These are phyloP conservation scores for Chironomus tentans DNA, from an alignment of 2,888 invertebrate species.

Conservation along the genomic window DNA sequence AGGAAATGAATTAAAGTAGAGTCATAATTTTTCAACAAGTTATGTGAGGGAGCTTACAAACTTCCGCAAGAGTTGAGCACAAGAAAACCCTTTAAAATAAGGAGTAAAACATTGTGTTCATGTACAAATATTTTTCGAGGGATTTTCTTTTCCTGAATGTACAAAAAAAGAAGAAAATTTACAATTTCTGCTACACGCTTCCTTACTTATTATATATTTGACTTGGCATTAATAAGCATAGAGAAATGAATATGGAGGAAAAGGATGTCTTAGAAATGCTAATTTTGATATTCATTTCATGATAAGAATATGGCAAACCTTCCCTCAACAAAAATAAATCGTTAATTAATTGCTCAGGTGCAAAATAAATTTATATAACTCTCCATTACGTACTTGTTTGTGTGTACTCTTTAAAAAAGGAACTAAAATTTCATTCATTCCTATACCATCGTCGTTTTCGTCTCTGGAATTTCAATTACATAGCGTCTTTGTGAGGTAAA, in stretches of 20 bases:
- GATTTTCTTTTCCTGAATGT: too few relatives aligned
- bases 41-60: background rate
- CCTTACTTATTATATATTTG: too few relatives aligned
- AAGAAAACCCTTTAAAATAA: background rate
- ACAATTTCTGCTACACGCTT: too few relatives aligned
- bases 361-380: background rate
- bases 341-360: constrained; percentile 16
- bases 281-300: background rate
- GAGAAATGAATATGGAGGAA: background rate
- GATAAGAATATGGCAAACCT: background rate
- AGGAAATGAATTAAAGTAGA: background rate
- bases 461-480: constrained; percentile 9
- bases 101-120: background rate
- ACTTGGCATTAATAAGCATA: too few relatives aligned
- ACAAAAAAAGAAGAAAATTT: too few relatives aligned
- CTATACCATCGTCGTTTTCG: background rate
- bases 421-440: too few relatives aligned
- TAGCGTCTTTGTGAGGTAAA: background rate
- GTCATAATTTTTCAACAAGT: background rate
- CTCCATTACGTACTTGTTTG: background rate
- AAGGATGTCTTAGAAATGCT: background rate
- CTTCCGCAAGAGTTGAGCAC: background rate
- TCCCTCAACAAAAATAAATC: background rate
- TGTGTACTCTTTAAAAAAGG: background rate
- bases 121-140: background rate